phyloP scores from a whole-genome alignment of 2,113 vertebrate species.

The Oreochromis aureus region DNA sequence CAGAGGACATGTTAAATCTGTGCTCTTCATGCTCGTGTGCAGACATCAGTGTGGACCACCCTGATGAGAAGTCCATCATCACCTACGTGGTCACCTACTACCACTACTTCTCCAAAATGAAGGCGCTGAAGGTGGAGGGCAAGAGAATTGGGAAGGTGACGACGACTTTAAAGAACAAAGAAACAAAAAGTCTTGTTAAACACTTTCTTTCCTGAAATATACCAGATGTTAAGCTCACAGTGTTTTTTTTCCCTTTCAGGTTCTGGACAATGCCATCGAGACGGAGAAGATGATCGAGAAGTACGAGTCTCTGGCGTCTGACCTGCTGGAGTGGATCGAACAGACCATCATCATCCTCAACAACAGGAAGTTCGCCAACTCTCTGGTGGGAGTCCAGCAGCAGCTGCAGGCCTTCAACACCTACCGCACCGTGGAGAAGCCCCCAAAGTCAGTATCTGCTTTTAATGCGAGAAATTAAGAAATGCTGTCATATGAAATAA shows the following conservation, averaged over 20 bases:
- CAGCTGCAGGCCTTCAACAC: constrained; percentile 92
- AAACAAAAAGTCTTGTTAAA: background rate
- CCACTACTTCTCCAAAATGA: constrained; percentile 99
- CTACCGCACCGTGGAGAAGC: constrained; percentile 87
- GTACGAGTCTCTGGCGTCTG: constrained; percentile 93
- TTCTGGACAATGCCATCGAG: constrained; percentile 95
- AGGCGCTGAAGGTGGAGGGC: constrained; percentile 95
- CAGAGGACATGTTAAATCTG: background rate
- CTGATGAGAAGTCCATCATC: constrained; percentile 98
- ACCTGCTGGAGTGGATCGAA: constrained; percentile 98
- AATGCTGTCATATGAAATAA: background rate
- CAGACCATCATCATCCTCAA: constrained; percentile 99
- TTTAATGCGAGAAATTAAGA: background rate
- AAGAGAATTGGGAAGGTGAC: constrained; percentile 96
- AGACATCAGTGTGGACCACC: constrained; percentile 97
- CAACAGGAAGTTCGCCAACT: constrained; percentile 98
- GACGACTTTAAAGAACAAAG: background rate
- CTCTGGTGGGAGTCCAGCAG: constrained; percentile 92
- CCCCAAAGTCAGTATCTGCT: constrained; percentile 82
- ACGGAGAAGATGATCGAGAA: constrained; percentile 99
- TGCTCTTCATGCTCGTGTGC: background rate
- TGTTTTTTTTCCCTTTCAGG: constrained; percentile 59
- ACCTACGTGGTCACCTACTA: constrained; percentile 97
- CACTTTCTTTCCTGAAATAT: rapidly evolving
- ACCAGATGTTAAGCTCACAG: background rate